Evolutionary conservation across 2,888 invertebrate species (phyloP), one percentile per base, ranked within the genome.

Genomic region (Drosophila neonasuta): DNA sequence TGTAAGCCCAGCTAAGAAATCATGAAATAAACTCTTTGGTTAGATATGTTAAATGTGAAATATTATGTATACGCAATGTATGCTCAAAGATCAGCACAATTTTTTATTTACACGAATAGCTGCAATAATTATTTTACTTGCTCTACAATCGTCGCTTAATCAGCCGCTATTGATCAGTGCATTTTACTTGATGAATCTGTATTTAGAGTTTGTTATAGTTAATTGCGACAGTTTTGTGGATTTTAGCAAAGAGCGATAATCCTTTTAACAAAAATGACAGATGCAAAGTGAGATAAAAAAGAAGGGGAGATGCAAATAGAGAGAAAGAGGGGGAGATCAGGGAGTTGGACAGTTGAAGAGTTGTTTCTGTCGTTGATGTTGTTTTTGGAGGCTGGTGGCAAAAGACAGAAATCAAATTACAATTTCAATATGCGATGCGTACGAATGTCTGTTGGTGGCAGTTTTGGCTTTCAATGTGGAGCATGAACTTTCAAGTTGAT

Each of bases 371-470:
- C 56, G 74, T 61, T 74, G 71, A 11, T 63, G 71, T 20, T 63
- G 57, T 52, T 80, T 55, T 61, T 24, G 24, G 6, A 6, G 74
- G 69, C 55, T 80, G 78, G 67, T 75, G 80, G 84, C 81, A 83
- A 69, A 80, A 70, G 77, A 71, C 86, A 86, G 79, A 82, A 82
- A 86, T 84, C 85, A 82, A 82, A 82, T 82, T 84, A 86, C 87
- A 86, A 84, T 82, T 82, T 82, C 81, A 84, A 82, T 82, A 86
- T 82, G 81, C 84, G 61, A 71, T 80, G 86, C 81, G 86, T 86
- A 80, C 80, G 78, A 86, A 75, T 81, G 86, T 86, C 81, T 77
- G 86, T 68, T 79, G 74, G 79, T 86, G 87, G 80, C 80, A 82
- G 78, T 87, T 74, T 85, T 85, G 77, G 80, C 72, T 80, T 84